phyloP scores from a whole-genome alignment of 2,888 invertebrate species.

The Tenthredo amoena region DNA sequence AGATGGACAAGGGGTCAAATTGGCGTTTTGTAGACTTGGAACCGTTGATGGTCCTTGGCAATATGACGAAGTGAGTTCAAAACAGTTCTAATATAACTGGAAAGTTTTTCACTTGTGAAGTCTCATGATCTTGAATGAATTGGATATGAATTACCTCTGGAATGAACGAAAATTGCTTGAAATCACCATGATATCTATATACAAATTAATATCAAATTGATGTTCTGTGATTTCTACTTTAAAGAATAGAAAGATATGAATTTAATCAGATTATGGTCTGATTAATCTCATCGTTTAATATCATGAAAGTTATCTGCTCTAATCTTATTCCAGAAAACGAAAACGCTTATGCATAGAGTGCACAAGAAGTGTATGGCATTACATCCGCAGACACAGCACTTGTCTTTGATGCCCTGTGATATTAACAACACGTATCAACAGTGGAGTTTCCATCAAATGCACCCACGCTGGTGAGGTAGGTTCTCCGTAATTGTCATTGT shows the following conservation, averaged over 20 bases:
- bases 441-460: constrained; percentile 90
- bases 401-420: constrained; percentile 92
- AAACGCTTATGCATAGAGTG: constrained; percentile 87
- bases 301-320: constrained; percentile 22
- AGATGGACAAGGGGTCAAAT: constrained; percentile 90
- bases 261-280: background rate
- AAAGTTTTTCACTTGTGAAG: background rate
- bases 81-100: background rate
- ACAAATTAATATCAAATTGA: constrained; percentile 22
- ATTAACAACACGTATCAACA: constrained; percentile 92
- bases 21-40: constrained; percentile 94
- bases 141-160: background rate
- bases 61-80: constrained; percentile 84
- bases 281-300: background rate
- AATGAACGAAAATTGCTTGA: constrained; percentile 8
- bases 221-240: background rate
- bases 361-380: constrained; percentile 91
- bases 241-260: background rate
- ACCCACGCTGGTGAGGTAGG: constrained; percentile 82
- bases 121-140: background rate
- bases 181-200: background rate
- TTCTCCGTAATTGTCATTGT: constrained; percentile 1
- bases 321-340: constrained; percentile 78
- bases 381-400: constrained; percentile 88
- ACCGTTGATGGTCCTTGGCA: constrained; percentile 98